phyloP scores from a whole-genome alignment of 2,113 vertebrate genomes.

The Misgurnus anguillicaudatus region DNA sequence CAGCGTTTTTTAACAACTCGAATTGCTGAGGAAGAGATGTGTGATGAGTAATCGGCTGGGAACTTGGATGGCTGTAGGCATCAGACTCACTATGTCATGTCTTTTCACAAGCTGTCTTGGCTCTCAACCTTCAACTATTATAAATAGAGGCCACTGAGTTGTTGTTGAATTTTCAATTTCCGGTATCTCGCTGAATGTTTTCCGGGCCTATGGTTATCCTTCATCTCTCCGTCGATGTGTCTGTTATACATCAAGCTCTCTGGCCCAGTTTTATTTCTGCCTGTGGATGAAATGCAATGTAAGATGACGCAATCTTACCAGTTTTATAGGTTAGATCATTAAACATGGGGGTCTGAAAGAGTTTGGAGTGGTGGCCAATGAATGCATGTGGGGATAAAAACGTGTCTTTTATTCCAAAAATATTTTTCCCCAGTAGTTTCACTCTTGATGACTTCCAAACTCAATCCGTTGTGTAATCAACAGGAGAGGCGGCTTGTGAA shows the following conservation, averaged over 20 bases:
- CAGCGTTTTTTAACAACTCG: neutral
- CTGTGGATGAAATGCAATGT: neutral
- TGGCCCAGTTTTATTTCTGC: neutral
- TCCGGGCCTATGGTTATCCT: slow-evolving; percentile 9
- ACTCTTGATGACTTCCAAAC: neutral
- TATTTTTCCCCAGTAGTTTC: neutral
- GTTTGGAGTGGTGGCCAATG: no score
- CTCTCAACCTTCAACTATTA: slow-evolving; percentile 42
- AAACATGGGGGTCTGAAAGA: no score
- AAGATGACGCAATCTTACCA: neutral
- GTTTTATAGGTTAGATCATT: neutral
- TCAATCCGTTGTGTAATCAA: neutral
- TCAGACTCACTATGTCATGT: slow-evolving; percentile 27
- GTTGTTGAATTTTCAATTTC: slow-evolving; percentile 40
- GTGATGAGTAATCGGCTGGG: slow-evolving; percentile 22
- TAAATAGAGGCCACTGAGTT: slow-evolving; percentile 31
- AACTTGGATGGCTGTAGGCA: slow-evolving; percentile 2
- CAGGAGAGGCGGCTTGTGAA: slow-evolving; percentile 14
- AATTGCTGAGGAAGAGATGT: neutral
- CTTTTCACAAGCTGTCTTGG: slow-evolving; percentile 33
- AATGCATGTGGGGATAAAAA: no score
- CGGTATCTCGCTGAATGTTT: neutral
- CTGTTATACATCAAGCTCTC: slow-evolving; percentile 9
- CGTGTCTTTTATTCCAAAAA: no score
- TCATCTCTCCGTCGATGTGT: neutral